These are phyloP conservation scores for Callyntrura guangdongensis DNA, from an alignment of 2,888 invertebrate genomes.

Conservation along the genomic window DNA sequence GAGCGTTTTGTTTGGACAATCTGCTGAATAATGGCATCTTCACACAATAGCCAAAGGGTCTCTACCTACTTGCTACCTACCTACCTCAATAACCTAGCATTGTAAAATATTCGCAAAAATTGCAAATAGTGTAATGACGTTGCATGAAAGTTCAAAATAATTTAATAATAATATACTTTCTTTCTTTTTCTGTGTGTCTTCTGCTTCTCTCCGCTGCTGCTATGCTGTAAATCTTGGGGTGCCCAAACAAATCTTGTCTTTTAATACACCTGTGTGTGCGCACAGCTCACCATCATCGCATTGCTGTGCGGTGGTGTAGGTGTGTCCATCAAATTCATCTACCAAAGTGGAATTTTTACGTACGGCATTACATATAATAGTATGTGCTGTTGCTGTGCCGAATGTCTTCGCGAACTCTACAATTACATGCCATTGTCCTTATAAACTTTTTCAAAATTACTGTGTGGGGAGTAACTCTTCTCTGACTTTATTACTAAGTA, in stretches of 20 bases:
- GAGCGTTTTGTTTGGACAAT: neutral
- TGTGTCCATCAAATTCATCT: conserved; percentile 45
- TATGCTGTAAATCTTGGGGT: neutral
- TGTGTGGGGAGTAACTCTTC: conserved; percentile 41
- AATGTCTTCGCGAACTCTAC: neutral
- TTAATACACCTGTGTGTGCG: neutral
- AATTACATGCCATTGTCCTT: conserved; percentile 55
- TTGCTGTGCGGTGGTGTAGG: conserved; percentile 31
- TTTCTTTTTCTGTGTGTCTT: neutral
- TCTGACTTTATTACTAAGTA: neutral
- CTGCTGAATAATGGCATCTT: conserved; percentile 35
- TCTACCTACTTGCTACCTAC: neutral
- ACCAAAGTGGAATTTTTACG: conserved; percentile 17
- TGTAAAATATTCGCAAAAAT: conserved; percentile 5
- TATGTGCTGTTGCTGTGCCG: neutral
- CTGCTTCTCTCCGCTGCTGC: neutral
- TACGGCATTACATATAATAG: no score
- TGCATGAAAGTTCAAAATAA: conserved; percentile 26
- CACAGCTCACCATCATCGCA: no score
- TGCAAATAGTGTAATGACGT: neutral
- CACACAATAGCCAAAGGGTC: conserved; percentile 41
- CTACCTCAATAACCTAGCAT: conserved; percentile 38
- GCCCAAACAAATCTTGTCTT: neutral
- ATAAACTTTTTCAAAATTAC: conserved; percentile 51
- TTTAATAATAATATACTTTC: no score